phyloP scores from a whole-genome alignment of 2,797 vertebrate genomes.

The Ctenopoma kingsleyae region DNA sequence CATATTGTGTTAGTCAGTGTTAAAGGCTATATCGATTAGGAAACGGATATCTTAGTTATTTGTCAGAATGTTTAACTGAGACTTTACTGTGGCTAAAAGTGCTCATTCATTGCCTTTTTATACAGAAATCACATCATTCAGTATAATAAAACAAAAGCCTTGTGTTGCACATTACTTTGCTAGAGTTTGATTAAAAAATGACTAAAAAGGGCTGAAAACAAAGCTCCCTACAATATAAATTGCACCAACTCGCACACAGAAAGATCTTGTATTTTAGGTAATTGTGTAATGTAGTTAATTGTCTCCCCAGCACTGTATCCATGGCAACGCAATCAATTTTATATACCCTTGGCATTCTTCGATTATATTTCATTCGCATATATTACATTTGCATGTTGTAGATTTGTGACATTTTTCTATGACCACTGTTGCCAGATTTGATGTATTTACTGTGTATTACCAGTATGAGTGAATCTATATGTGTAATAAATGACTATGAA shows the following conservation, averaged over 20 bases:
- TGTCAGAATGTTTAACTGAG: conserved; percentile 14
- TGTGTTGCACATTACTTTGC: background rate
- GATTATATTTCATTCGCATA: conserved; percentile 7
- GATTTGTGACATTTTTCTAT: background rate
- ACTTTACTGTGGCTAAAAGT: background rate
- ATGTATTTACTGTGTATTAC: too few relatives aligned
- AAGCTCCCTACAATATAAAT: background rate
- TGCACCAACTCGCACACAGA: background rate
- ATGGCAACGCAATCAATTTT: conserved; percentile 5
- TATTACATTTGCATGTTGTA: conserved; percentile 1
- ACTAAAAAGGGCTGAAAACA: background rate
- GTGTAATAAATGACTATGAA: too few relatives aligned
- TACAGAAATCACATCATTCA: conserved; percentile 1
- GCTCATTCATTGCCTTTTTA: conserved; percentile 7
- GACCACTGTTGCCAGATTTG: too few relatives aligned
- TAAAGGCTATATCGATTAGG: too few relatives aligned
- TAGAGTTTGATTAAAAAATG: background rate
- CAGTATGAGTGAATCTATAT: too few relatives aligned
- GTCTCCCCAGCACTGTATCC: background rate
- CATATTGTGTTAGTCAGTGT: background rate
- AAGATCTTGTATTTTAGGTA: background rate
- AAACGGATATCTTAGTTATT: background rate
- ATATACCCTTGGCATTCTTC: conserved; percentile 1
- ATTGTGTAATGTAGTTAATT: conserved; percentile 1
- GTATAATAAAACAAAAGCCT: background rate